Base-by-base conservation (phyloP, 2,797 vertebrate species). In the Danionella dracula region DNA sequence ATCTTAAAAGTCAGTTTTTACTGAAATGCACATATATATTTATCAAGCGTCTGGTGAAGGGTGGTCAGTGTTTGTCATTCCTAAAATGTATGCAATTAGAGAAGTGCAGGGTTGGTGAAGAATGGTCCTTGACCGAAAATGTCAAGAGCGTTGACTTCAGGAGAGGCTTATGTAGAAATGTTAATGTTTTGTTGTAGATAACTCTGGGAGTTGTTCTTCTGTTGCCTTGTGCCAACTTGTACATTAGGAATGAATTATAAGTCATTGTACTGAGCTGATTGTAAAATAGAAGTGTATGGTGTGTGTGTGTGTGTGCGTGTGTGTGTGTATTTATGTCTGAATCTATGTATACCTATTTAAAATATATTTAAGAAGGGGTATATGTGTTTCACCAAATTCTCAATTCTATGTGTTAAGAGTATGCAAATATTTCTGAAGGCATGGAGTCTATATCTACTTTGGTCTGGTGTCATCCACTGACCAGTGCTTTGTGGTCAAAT, bases 141-240 rank as follows among this genome's bases (percentile, higher is more conserved):
- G n/a, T n/a, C n/a, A n/a, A n/a, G n/a, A n/a, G n/a, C n/a, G n/a
- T n/a, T n/a, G n/a, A n/a, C n/a, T n/a, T n/a, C n/a, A n/a, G n/a
- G n/a, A n/a, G n/a, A n/a, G n/a, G n/a, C n/a, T n/a, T n/a, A n/a
- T n/a, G n/a, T n/a, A 27, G 23, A 27, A 27, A 67, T 70, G 59
- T 70, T 69, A 32, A 51, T 73, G 70, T 75, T 75, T 67, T 76
- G 71, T 81, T 71, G 69, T 79, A 68, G 61, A 78, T 78, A n/a
- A n/a, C 59, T 76, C 54, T 78, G 66, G 69, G 54, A 73, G 63
- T 71, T 71, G 72, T 77, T 60, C 70, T 78, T 72, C 70, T 73
- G 70, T 74, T 76, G 76, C 70, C 76, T 70, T 67, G 53, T 64
- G 67, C 64, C 37, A 12, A 54, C 12, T 46, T 70, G 46, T 70